phyloP scores from a whole-genome alignment of 2,888 invertebrate species.

The Cheilosia soror region DNA sequence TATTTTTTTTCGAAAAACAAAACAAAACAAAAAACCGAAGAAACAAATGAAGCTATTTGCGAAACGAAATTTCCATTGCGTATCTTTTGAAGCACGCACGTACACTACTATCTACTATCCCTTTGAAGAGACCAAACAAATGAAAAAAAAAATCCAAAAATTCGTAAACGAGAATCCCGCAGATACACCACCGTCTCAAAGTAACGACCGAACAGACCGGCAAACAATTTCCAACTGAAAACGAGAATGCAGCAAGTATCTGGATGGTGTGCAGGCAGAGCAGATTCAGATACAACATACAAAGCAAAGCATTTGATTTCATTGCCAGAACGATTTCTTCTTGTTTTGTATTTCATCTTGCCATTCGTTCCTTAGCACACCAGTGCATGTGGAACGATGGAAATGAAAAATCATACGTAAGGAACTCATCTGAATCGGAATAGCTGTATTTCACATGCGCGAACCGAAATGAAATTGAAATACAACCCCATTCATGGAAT shows the following conservation, averaged over 20 bases:
- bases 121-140: slow-evolving; percentile 1
- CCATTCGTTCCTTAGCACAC: slow-evolving; percentile 23
- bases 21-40: not conserved
- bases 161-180: slow-evolving; percentile 38
- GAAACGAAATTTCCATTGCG: slow-evolving; percentile 55
- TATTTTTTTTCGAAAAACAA: slow-evolving; percentile 9
- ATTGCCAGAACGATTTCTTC: slow-evolving; percentile 40
- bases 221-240: slow-evolving; percentile 71
- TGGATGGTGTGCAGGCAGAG: slow-evolving; percentile 2
- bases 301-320: slow-evolving; percentile 47
- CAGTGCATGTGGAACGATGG: slow-evolving; percentile 30
- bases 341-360: slow-evolving; percentile 62
- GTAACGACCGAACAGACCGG: slow-evolving; percentile 70
- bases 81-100: slow-evolving; percentile 46
- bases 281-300: slow-evolving; percentile 3
- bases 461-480: slow-evolving; percentile 31
- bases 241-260: slow-evolving; percentile 57
- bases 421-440: not conserved
- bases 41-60: slow-evolving; percentile 30
- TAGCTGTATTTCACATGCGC: slow-evolving; percentile 51
- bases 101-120: slow-evolving; percentile 6
- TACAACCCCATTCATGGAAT: slow-evolving; percentile 74
- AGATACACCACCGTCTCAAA: slow-evolving; percentile 29
- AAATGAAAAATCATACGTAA: slow-evolving; percentile 11
- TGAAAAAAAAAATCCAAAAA: slow-evolving; percentile 33